These are phyloP conservation scores for Myotis daubentonii DNA, from an alignment of 2,797 vertebrate species.

Conservation along the genomic window DNA sequence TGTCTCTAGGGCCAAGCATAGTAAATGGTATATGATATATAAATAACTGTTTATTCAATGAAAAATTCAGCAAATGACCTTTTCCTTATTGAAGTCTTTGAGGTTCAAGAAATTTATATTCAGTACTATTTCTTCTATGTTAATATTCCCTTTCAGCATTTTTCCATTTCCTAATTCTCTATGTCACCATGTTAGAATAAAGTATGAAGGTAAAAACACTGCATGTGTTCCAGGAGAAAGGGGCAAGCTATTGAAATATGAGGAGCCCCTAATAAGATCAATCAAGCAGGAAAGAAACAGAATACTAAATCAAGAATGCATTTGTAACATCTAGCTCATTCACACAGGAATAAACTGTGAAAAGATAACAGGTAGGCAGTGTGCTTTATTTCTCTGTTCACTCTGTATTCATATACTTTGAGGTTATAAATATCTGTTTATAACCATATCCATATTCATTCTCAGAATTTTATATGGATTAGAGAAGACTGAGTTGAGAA, in stretches of 20 bases:
- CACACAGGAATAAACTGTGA: not conserved
- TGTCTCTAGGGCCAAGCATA: not conserved
- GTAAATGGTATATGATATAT: not conserved
- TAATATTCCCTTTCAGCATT: not conserved
- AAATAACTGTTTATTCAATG: not conserved
- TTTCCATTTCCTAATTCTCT: not conserved
- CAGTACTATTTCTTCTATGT: not conserved
- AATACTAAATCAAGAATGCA: not conserved
- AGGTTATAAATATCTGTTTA: not conserved
- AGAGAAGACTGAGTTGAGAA: not conserved
- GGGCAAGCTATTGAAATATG: not conserved
- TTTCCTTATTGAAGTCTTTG: not conserved
- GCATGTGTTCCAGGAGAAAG: not conserved
- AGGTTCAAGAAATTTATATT: conserved; percentile 27
- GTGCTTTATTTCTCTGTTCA: not conserved
- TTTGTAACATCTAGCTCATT: not conserved
- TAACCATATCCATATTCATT: not conserved
- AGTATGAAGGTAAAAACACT: not conserved
- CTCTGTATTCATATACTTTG: not conserved
- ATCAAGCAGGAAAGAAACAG: not conserved
- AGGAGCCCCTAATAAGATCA: not conserved
- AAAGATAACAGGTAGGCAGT: not conserved
- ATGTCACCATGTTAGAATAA: not conserved
- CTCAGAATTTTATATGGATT: not conserved
- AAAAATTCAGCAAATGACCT: not conserved